phyloP scores from a whole-genome alignment of 2,113 vertebrate species.

The Philantomba maxwellii region DNA sequence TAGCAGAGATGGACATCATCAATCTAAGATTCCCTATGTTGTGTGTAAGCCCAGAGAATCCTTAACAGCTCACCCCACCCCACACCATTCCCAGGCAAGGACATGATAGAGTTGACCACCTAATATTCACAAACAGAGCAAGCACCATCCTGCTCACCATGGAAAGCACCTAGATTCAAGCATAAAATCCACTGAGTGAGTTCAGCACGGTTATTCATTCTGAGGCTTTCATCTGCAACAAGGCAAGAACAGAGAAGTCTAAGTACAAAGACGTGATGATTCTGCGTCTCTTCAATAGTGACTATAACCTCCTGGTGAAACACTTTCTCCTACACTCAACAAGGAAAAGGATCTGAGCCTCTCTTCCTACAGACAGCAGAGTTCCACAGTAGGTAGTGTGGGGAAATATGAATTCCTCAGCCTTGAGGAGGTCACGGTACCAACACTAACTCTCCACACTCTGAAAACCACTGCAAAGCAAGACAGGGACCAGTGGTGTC shows the following conservation, averaged over 20 bases:
- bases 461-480: neutral
- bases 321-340: neutral
- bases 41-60: neutral
- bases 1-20: neutral
- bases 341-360: neutral
- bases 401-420: neutral
- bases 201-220: neutral
- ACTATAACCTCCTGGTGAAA: neutral
- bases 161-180: neutral
- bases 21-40: neutral
- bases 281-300: neutral
- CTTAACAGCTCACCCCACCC: neutral
- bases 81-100: neutral
- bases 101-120: neutral
- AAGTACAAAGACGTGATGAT: neutral
- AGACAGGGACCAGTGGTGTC: neutral
- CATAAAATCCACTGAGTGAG: neutral
- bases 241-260: too few relatives aligned
- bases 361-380: neutral
- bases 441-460: too few relatives aligned
- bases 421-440: neutral
- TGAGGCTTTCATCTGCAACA: neutral
- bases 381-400: neutral
- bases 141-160: neutral
- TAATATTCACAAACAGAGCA: neutral